A percentile compares a stretch with the other conserved stretches of the same genome.
Conservation (phyloP, 2,888 invertebrate genomes). For the Scaptomyza tumidula region DNA sequence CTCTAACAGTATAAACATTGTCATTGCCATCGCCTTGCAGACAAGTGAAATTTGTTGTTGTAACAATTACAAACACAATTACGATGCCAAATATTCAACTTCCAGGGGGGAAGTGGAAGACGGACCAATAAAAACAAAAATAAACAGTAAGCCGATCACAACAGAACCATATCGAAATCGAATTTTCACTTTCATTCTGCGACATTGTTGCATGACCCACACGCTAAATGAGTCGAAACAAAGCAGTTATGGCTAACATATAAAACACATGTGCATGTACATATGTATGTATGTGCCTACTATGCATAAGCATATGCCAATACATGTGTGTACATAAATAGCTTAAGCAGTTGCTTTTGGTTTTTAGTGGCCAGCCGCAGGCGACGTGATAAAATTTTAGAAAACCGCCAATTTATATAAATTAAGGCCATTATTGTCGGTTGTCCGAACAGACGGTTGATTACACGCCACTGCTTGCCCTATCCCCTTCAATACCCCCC, state of each 20-base stretch:
- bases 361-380: slow-evolving; percentile 41
- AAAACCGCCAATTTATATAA: slow-evolving; percentile 74
- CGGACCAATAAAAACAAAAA: background rate
- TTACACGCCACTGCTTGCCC: slow-evolving; percentile 37
- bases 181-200: slow-evolving; percentile 77
- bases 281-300: background rate
- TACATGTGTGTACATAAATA: slow-evolving; percentile 1
- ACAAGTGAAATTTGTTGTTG: slow-evolving; percentile 70
- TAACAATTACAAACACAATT: slow-evolving; percentile 46
- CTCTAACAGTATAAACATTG: slow-evolving; percentile 67
- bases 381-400: slow-evolving; percentile 80
- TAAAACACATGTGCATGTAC: background rate
- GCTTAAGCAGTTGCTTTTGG: slow-evolving; percentile 42
- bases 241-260: slow-evolving; percentile 32
- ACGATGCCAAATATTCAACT: slow-evolving; percentile 59
- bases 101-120: slow-evolving; percentile 33
- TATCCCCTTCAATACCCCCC: background rate
- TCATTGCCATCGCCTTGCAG: slow-evolving; percentile 47
- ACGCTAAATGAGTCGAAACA: slow-evolving; percentile 54
- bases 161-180: slow-evolving; percentile 38
- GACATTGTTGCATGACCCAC: slow-evolving; percentile 22
- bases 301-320: background rate
- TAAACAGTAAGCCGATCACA: background rate
- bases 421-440: slow-evolving; percentile 69
- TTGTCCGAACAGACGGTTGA: slow-evolving; percentile 39